A percentile compares a stretch with the other conserved stretches of the same genome.
Evolutionary conservation across 2,113 vertebrate species (phyloP).

Genomic region (Eurystomus gularis): DNA sequence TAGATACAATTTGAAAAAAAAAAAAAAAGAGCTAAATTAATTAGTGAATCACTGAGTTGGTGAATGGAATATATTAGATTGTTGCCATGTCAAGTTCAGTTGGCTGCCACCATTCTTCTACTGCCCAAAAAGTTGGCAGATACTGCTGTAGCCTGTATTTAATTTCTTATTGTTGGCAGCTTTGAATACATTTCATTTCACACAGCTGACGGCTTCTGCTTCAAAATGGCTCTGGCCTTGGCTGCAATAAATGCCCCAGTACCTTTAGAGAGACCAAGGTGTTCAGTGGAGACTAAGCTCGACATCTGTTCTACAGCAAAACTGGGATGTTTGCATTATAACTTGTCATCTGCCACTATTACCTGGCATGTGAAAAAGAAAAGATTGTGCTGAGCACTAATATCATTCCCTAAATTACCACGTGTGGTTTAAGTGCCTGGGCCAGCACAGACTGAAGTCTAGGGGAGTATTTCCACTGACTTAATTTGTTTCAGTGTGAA

Average conservation of each 20-base stretch:
- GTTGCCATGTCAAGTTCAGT: slow-evolving; percentile 6
- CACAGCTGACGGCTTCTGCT: slow-evolving; percentile 8
- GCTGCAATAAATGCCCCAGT: background rate
- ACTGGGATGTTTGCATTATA: background rate
- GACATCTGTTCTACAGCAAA: slow-evolving; percentile 27
- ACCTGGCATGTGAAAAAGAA: background rate
- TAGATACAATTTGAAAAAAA: background rate
- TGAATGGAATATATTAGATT: background rate
- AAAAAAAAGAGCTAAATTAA: background rate
- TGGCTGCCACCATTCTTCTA: background rate
- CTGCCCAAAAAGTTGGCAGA: background rate
- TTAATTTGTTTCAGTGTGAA: background rate
- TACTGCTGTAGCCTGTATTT: background rate
- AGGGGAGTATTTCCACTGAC: background rate
- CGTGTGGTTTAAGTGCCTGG: background rate
- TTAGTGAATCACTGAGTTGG: background rate
- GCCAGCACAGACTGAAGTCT: fast-evolving
- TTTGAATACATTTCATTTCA: slow-evolving; percentile 13
- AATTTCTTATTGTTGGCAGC: slow-evolving; percentile 48
- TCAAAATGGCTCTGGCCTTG: slow-evolving; percentile 7
- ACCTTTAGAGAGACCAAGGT: background rate
- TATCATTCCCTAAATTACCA: background rate
- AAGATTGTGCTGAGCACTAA: background rate
- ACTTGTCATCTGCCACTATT: background rate
- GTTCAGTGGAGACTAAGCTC: slow-evolving; percentile 11